Percentiles rank a stretch among this genome's conserved stretches.
phyloP scores from a whole-genome alignment of 2,113 vertebrate species.

The Percina caprodes region DNA sequence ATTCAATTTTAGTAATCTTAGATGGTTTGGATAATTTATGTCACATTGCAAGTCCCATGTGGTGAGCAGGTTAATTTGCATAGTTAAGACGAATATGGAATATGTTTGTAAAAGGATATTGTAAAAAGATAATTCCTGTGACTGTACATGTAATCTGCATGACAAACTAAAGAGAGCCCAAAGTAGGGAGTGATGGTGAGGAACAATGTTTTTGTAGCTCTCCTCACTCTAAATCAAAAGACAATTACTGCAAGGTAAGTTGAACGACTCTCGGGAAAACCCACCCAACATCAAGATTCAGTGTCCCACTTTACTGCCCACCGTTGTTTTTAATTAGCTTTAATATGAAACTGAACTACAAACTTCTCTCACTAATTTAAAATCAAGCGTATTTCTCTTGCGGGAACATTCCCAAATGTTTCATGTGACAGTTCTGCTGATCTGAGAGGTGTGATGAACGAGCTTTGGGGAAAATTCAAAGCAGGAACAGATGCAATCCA shows the following conservation, averaged over 20 bases:
- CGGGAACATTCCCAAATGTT: neutral
- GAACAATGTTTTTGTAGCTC: neutral
- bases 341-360: neutral
- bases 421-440: constrained; percentile 16
- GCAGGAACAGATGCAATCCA: neutral
- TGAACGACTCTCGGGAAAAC: constrained; percentile 13
- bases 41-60: constrained; percentile 48
- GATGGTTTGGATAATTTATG: constrained; percentile 62
- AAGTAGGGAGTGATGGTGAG: neutral
- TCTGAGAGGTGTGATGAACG: constrained; percentile 27
- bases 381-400: neutral
- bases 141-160: neutral
- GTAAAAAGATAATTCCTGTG: neutral
- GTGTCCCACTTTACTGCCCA: constrained; percentile 24
- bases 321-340: constrained; percentile 49
- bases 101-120: constrained; percentile 1
- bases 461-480: constrained; percentile 29
- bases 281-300: neutral
- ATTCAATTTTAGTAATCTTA: no score
- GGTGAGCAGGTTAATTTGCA: constrained; percentile 51
- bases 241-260: neutral
- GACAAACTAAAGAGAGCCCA: neutral
- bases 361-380: constrained; percentile 35
- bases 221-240: neutral
- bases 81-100: constrained; percentile 51